Evolutionary conservation across 2,113 vertebrate genomes (phyloP), one percentile per base, ranked within the genome.

Genomic region (Empidonax traillii): DNA sequence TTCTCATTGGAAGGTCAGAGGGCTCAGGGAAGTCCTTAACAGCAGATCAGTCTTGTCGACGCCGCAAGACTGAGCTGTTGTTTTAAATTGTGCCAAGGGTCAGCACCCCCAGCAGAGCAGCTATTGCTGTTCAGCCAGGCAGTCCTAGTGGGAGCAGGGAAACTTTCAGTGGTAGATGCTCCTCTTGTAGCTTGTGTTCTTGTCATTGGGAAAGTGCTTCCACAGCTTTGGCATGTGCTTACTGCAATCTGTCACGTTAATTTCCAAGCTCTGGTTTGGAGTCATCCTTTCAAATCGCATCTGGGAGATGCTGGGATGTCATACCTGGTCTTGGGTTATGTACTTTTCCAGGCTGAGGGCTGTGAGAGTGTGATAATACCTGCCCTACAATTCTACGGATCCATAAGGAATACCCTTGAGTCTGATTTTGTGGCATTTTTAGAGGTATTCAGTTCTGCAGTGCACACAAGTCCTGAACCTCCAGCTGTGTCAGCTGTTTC

Each of bases 241-340:
- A 6, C 37, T 82, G 85, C 37, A 76, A 6, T 44, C 23, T 76
- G 25, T 30, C 17, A 56, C 37, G 56, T 56, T 84, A 49, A 58
- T 75, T 87, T 96, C 41, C 25, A 62, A 43, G 20, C 13, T 85
- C 24, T 68, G 12, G 6, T 85, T 82, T 46, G 37, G n/a, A 51
- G 37, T 67, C 4, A 2, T 89, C 61, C 28, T 79, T 91, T 82
- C 28, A 76, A 6, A 56, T 61, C 0, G 1, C 19, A 47, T 4
- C 51, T 87, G 52, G n/a, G 35, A 86, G n/a, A 14, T 58, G 33
- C 27, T 25, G 69, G 16, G 11, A 19, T 80, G 63, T 27, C 17
- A 3, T 46, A 13, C 5, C 8, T 73, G 17, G 6, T 85, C 0
- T 1, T 3, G 6, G 23, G 23, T 61, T 75, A 35, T 4, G 6